These are phyloP conservation scores for Drosophila miranda DNA, from an alignment of 1,140 invertebrate species.

Conservation along the genomic window DNA sequence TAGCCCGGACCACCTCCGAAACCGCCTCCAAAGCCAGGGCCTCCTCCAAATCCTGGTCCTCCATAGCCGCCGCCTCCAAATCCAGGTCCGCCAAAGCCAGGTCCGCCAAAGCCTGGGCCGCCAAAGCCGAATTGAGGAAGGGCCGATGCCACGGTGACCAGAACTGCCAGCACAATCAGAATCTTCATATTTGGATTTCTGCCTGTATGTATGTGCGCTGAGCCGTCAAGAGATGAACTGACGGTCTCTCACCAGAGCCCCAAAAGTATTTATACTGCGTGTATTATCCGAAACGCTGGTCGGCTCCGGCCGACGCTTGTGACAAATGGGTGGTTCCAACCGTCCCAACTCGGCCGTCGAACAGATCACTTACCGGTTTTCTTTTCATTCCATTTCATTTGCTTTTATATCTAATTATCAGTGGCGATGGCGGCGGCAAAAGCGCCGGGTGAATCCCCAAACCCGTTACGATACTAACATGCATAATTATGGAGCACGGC, in stretches of 20 bases:
- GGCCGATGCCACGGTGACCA: constrained; percentile 46
- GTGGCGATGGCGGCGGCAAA: constrained; percentile 11
- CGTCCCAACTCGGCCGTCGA: constrained; percentile 2
- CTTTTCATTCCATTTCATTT: constrained; percentile 45
- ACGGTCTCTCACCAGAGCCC: constrained; percentile 20
- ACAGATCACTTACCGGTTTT: constrained; percentile 58
- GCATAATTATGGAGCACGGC: constrained; percentile 40
- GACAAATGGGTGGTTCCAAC: constrained; percentile 30
- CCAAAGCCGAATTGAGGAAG: constrained; percentile 45
- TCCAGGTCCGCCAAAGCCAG: constrained; percentile 17
- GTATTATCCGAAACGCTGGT: constrained; percentile 27
- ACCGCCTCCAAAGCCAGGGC: not conserved
- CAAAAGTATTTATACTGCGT: constrained; percentile 45
- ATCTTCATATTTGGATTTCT: constrained; percentile 52
- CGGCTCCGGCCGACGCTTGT: constrained; percentile 11
- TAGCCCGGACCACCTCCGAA: constrained; percentile 28
- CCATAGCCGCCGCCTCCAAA: constrained; percentile 17
- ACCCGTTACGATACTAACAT: constrained; percentile 17
- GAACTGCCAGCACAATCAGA: constrained; percentile 52
- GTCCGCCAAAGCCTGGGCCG: not conserved
- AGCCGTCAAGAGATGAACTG: constrained; percentile 48
- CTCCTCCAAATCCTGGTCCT: not conserved
- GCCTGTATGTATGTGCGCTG: constrained; percentile 16
- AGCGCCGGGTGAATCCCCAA: constrained; percentile 56
- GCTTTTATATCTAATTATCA: constrained; percentile 62